A percentile compares a stretch with the other conserved stretches of the same genome.
These are phyloP conservation scores for Phymatocera aterrima DNA, from an alignment of 2,888 invertebrate genomes.

Conservation along the genomic window DNA sequence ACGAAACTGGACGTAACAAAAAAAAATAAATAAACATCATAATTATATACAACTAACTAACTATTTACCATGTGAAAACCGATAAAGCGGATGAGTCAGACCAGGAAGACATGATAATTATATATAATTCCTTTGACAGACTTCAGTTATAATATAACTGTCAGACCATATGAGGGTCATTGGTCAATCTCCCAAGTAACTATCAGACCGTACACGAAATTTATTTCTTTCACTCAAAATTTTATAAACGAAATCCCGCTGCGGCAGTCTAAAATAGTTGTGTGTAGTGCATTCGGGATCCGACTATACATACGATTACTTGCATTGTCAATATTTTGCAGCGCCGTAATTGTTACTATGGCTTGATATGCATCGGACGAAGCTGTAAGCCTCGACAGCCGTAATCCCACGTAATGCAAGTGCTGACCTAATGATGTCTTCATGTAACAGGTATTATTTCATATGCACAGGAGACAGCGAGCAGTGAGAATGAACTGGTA, in stretches of 20 bases:
- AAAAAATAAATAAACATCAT: background rate
- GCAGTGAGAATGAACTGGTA: background rate
- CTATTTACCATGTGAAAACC: background rate
- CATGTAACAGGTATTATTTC: background rate
- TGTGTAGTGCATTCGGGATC: background rate
- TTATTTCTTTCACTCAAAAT: background rate
- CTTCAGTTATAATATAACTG: background rate
- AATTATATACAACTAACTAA: background rate
- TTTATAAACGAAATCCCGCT: background rate
- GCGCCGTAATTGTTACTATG: background rate
- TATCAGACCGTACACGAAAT: background rate
- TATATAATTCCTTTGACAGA: background rate
- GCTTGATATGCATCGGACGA: background rate
- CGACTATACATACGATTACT: background rate
- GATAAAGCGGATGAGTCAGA: background rate
- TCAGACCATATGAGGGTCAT: background rate
- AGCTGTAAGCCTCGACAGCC: background rate
- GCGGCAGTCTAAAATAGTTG: background rate
- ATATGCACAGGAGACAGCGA: background rate
- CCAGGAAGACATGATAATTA: background rate
- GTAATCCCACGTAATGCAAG: background rate
- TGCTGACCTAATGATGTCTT: background rate
- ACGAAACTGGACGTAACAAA: too few species aligned
- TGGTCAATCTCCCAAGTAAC: background rate
- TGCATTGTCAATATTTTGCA: background rate